A percentile compares a stretch with the other conserved stretches of the same genome.
Conservation (phyloP, 2,797 vertebrate species). For the Acanthurus lineatus region DNA sequence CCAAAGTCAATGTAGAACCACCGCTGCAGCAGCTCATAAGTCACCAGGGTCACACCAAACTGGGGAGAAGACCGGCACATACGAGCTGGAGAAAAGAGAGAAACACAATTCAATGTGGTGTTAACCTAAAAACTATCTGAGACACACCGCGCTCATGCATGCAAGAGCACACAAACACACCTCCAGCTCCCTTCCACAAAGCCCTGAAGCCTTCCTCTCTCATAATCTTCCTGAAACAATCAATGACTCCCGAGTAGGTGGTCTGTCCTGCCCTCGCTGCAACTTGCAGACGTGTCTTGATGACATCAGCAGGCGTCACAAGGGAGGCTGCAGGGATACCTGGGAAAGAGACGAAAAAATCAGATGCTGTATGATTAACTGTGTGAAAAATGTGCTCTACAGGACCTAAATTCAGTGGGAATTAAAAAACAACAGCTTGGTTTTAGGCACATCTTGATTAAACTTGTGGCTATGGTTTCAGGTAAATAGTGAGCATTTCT, state of each 20-base stretch:
- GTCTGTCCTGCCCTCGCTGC: conserved; percentile 97
- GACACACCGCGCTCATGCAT: not conserved
- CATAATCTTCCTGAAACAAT: conserved; percentile 96
- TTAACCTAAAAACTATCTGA: not conserved
- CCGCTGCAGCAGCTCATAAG: conserved; percentile 96
- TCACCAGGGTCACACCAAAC: conserved; percentile 97
- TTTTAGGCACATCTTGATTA: not conserved
- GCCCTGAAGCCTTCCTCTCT: conserved; percentile 93
- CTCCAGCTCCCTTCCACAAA: conserved; percentile 98
- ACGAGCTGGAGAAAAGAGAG: conserved; percentile 86
- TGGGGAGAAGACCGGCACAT: conserved; percentile 98
- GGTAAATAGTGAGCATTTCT: not conserved
- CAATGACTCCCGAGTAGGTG: conserved; percentile 92
- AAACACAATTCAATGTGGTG: not conserved
- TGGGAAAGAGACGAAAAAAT: conserved; percentile 65
- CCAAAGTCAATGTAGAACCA: conserved; percentile 98
- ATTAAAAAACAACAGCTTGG: not conserved
- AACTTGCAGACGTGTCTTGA: conserved; percentile 99
- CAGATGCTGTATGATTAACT: not conserved
- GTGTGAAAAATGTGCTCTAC: not conserved
- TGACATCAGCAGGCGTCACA: conserved; percentile 98
- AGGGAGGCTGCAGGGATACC: conserved; percentile 97
- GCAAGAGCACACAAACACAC: conserved; percentile 71
- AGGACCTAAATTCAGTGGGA: not conserved
- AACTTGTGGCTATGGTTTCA: not conserved